These are phyloP conservation scores for Tenualosa thibaudeaui DNA, from an alignment of 2,797 vertebrate species.

Conservation along the genomic window DNA sequence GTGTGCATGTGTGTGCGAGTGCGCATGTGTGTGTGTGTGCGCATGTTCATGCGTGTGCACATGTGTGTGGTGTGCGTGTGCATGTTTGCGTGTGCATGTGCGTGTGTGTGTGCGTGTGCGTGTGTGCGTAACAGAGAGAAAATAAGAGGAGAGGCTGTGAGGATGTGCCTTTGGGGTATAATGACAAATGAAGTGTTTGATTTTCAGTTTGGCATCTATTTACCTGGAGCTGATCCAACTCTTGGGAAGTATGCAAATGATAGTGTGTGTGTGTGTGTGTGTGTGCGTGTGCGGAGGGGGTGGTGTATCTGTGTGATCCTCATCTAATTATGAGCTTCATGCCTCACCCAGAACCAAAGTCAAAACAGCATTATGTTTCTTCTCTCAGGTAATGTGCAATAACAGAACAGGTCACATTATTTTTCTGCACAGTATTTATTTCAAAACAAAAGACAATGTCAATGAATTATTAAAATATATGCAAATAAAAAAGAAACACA, in stretches of 20 bases:
- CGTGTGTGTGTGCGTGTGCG: neutral
- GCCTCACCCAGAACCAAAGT: neutral
- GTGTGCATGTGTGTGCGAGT: neutral
- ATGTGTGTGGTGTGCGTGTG: neutral
- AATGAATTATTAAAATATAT: too few species aligned
- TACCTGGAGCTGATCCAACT: slow-evolving; percentile 51
- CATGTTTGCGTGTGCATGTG: neutral
- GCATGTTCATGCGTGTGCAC: neutral
- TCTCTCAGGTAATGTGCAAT: neutral
- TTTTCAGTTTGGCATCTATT: slow-evolving; percentile 50
- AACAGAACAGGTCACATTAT: too few species aligned
- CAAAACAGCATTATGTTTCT: neutral
- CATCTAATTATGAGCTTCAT: too few species aligned
- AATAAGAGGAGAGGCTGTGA: neutral
- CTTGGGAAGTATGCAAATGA: too few species aligned
- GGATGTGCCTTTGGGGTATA: slow-evolving; percentile 42
- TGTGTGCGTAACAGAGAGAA: neutral
- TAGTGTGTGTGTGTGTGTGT: too few species aligned
- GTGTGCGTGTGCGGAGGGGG: too few species aligned
- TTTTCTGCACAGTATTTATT: too few species aligned
- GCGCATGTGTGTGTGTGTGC: neutral
- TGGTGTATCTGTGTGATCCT: too few species aligned
- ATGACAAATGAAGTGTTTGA: slow-evolving; percentile 52
- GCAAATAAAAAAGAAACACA: too few species aligned
- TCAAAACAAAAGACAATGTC: too few species aligned